These are phyloP conservation scores for Drosophila littoralis DNA, from an alignment of 1,140 invertebrate genomes.

Conservation along the genomic window DNA sequence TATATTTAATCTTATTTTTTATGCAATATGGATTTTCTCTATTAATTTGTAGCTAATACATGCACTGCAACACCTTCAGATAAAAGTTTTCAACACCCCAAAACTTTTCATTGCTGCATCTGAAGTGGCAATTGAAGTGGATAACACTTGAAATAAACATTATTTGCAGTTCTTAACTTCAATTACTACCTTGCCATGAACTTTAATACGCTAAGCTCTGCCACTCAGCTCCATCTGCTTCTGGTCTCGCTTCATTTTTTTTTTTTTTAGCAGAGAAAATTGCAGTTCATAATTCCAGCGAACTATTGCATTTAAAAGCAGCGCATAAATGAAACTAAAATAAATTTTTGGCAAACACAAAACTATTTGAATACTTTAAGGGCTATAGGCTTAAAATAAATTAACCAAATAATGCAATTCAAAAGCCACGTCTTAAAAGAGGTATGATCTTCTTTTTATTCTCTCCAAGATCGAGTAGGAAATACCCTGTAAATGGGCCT, in stretches of 20 bases:
- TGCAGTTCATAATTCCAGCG: slow-evolving; percentile 31
- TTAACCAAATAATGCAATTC: slow-evolving; percentile 6
- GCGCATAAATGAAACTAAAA: slow-evolving; percentile 39
- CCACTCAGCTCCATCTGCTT: neutral
- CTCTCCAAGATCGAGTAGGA: too few species aligned
- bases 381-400: neutral
- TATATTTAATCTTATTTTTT: too few species aligned
- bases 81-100: neutral
- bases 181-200: slow-evolving; percentile 24
- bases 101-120: neutral
- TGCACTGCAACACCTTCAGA: too few species aligned
- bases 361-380: slow-evolving; percentile 14
- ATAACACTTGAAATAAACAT: slow-evolving; percentile 29
- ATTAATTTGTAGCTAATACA: too few species aligned
- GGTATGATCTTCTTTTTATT: too few species aligned
- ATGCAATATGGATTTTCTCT: too few species aligned
- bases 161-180: slow-evolving; percentile 63
- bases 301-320: slow-evolving; percentile 39
- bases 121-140: slow-evolving; percentile 22
- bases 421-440: slow-evolving; percentile 4
- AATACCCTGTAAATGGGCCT: too few species aligned
- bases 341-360: slow-evolving; percentile 14
- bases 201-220: slow-evolving; percentile 6
- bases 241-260: neutral
- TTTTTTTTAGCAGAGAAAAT: slow-evolving; percentile 27